Evolutionary conservation across 1,140 invertebrate species (phyloP).

Genomic region (Meloidogyne hapla): DNA sequence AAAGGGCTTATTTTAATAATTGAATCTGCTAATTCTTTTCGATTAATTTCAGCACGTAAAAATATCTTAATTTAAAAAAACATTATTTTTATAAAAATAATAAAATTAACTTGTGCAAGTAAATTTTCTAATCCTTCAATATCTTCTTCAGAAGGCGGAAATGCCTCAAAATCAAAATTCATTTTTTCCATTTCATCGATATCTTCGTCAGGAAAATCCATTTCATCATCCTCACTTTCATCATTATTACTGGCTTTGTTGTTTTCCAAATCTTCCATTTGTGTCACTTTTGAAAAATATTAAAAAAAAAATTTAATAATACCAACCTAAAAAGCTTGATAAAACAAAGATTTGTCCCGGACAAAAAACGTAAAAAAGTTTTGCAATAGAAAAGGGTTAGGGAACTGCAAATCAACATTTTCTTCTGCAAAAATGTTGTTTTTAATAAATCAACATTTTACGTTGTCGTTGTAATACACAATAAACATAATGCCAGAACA

Average conservation of each 20-base stretch:
- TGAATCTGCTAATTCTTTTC: slow-evolving; percentile 40
- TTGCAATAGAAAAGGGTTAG: no score
- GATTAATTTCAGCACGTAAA: slow-evolving; percentile 44
- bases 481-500: no score
- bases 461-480: no score
- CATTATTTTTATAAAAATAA: background rate
- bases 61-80: slow-evolving; percentile 39
- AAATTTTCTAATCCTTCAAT: slow-evolving; percentile 42
- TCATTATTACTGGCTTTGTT: background rate
- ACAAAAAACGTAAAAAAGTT: no score
- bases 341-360: no score
- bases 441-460: no score
- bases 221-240: background rate
- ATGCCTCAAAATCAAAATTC: slow-evolving; percentile 50
- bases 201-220: slow-evolving; percentile 21
- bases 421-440: no score
- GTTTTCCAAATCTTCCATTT: background rate
- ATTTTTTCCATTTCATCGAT: slow-evolving; percentile 47
- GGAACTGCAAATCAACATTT: no score
- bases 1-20: slow-evolving; percentile 42
- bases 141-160: slow-evolving; percentile 43
- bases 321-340: no score
- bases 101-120: slow-evolving; percentile 34
- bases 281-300: background rate
- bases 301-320: no score